phyloP scores from a whole-genome alignment of 1,140 invertebrate genomes.

The Lordiphosa stackelbergi region DNA sequence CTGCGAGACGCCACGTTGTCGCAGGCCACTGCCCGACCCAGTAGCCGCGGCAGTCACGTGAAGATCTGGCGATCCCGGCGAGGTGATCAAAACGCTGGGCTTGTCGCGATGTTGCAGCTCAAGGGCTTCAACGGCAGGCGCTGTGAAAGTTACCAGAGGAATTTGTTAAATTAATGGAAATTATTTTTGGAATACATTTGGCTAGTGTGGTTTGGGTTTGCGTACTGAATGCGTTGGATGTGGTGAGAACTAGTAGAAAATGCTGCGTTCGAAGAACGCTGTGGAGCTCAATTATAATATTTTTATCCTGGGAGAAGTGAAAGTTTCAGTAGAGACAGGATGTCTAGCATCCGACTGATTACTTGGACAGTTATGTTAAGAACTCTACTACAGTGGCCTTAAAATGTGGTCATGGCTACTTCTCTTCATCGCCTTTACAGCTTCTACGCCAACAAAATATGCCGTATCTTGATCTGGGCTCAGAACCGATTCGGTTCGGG shows the following conservation, averaged over 20 bases:
- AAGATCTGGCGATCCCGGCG: conserved; percentile 89
- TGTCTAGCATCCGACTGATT: no score
- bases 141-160: conserved; percentile 11
- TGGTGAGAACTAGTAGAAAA: not conserved
- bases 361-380: no score
- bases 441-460: no score
- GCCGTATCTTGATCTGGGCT: no score
- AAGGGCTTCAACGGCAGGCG: conserved; percentile 56
- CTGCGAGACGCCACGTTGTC: conserved; percentile 57
- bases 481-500: no score
- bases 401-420: no score
- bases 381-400: no score
- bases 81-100: conserved; percentile 91
- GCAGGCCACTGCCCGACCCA: conserved; percentile 47
- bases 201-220: not conserved
- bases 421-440: no score
- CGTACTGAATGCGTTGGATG: conserved; percentile 4
- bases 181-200: not conserved
- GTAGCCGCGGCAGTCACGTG: conserved; percentile 77
- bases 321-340: no score
- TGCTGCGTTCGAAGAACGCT: no score
- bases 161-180: not conserved
- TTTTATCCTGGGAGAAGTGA: no score
- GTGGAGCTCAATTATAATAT: no score
- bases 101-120: conserved; percentile 81